Base-by-base conservation (phyloP, 1,140 invertebrate genomes). In the Achroia grisella region DNA sequence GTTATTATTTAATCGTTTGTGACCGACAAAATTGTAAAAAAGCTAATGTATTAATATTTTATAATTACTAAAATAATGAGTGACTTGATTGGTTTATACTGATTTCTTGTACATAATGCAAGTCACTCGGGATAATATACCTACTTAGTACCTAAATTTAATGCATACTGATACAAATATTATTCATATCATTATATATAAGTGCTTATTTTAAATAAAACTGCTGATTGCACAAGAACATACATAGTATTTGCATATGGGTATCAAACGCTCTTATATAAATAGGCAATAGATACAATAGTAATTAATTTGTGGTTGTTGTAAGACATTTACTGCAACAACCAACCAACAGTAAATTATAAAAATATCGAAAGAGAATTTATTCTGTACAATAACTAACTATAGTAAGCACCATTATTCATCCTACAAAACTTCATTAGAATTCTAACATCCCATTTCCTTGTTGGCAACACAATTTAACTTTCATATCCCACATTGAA, bases 361-460 rank as follows among this genome's bases (percentile, higher is more conserved):
- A 77, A 79, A 77, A 77, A 81, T 75, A 79, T 65, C 43, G 62
- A 68, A 70, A 59, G 60, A 63, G 39, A 80, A 79, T 84, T 84
- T 75, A 80, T 82, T 84, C 76, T 84, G 78, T 82, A 82, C 78
- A 84, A 68, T 63, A 67, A 70, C 78, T 84, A 82, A 75, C 78
- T 84, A 81, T 80, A 61, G 59, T 67, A 82, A 84, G 80, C 80
- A 84, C 80, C 80, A 79, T 79, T 37, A 65, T 65, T 76, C 61
- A 71, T 73, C 72, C 63, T 70, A 67, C 55, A 59, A 62, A 66
- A 57, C 60, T 23, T 62, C 54, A 52, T 51, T 23, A 23, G 2
- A 23, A 6, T 23, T 2, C 6, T 6, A 3, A 45, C 40, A 53
- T 23, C 65, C 32, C 58, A 49, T 48, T 52, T 45, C 52, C 52